Base-by-base conservation (phyloP, 2,888 invertebrate genomes). In the Polyommatus icarus region DNA sequence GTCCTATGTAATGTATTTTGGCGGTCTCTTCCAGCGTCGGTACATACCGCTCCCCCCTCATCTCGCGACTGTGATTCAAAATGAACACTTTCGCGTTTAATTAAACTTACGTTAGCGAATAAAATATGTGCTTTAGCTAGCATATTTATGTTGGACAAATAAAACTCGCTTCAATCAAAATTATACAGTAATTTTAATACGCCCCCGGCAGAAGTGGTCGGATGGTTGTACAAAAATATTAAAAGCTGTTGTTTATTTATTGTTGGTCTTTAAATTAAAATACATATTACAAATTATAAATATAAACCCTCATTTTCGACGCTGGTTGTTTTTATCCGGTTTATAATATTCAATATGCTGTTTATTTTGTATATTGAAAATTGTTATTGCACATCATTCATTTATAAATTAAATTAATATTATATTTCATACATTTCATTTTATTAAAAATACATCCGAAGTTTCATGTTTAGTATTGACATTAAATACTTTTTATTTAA, bases 1-100 rank as follows among this genome's bases (percentile, higher is more conserved):
- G 18, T 18, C 5, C 57, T n/a, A 24, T 24, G 24, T 24, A 24
- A 24, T 24, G 24, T n/a, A 24, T 24, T 61, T 61, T 18, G 29
- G 4, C 0, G 20, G 54, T 54, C 75, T 29, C 20, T 54, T 75
- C 75, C 50, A 75, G 75, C 5, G 12, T 50, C 5, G 15, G 10
- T 50, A 73, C n/a, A 12, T 29, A 15, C 54, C 15, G 50, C 29
- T 24, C 88, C 85, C 84, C 87, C 85, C 84, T 82, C 82, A 85
- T 84, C 81, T 83, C 82, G 82, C 79, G 83, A 84, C 86, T 87
- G 86, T 79, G 76, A 79, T 79, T 79, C 80, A 50, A 80, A 82
- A 82, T 83, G 80, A 81, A 79, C 78, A 78, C 78, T 77, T 77
- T 77, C 77, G 75, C 77, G 79, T 81, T 81, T 82, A 82, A 83